Conservation (phyloP, 2,888 invertebrate genomes). For the Bedellia somnulentella region DNA sequence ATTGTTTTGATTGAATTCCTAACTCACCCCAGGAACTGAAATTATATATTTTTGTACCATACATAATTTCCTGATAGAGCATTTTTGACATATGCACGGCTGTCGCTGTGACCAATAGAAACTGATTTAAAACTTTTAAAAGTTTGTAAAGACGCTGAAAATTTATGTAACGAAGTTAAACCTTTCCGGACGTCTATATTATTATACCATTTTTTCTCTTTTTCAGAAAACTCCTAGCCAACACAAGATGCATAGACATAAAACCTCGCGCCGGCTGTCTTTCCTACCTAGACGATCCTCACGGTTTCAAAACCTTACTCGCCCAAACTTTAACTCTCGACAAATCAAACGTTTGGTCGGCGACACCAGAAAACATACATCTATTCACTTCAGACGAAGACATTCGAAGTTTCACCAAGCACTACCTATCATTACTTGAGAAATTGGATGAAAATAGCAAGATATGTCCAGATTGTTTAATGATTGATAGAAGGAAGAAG, state of each 20-base stretch:
- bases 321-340: conserved; percentile 81
- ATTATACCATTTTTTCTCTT: too few species aligned
- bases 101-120: too few species aligned
- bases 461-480: conserved; percentile 16
- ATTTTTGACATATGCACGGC: too few species aligned
- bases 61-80: too few species aligned
- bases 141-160: too few species aligned
- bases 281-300: conserved; percentile 83
- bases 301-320: conserved; percentile 75
- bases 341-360: conserved; percentile 68
- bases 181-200: too few species aligned
- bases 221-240: conserved; percentile 65
- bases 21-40: too few species aligned
- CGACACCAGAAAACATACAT: conserved; percentile 66
- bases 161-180: too few species aligned
- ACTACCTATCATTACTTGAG: conserved; percentile 52
- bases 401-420: conserved; percentile 69
- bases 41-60: too few species aligned
- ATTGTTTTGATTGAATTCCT: too few species aligned
- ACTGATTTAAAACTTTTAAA: too few species aligned
- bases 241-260: conserved; percentile 74
- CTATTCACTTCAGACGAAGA: conserved; percentile 75
- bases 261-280: conserved; percentile 89
- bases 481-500: conserved; percentile 12
- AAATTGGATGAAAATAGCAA: conserved; percentile 6